A percentile compares a stretch with the other conserved stretches of the same genome.
Conservation (phyloP, 1,140 invertebrate species). For the Manduca sexta region DNA sequence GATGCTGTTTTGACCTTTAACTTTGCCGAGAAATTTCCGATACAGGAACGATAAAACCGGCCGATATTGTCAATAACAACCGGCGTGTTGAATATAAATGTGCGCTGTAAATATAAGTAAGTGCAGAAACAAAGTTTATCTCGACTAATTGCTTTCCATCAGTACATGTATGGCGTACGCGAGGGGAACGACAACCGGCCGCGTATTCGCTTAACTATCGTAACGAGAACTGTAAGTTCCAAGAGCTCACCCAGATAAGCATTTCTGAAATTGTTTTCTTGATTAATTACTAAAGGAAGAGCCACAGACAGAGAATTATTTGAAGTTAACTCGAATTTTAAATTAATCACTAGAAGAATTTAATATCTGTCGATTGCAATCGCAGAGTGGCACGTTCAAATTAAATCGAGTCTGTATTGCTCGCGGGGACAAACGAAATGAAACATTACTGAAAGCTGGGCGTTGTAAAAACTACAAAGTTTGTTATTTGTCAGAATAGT, state of each 20-base stretch:
- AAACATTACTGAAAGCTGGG: no score
- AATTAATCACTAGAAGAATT: not conserved
- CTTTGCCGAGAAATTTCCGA: no score
- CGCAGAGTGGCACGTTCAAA: no score
- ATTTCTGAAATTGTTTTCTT: constrained; percentile 39
- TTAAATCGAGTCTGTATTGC: no score
- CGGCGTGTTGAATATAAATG: no score
- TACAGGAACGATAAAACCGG: no score
- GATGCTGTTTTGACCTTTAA: not conserved
- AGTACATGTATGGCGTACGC: not conserved
- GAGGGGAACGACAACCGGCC: not conserved
- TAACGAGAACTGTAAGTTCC: constrained; percentile 37
- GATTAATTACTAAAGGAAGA: constrained; percentile 30
- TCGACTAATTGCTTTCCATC: not conserved
- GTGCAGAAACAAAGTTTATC: not conserved
- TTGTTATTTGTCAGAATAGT: no score
- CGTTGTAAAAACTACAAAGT: no score
- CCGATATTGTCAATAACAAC: no score
- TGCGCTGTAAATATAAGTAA: not conserved
- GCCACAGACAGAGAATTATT: not conserved
- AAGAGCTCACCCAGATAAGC: constrained; percentile 42
- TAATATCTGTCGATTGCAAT: not conserved
- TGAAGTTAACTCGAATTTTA: no score
- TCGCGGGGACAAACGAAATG: no score
- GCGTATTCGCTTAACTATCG: constrained; percentile 16